Evolutionary conservation across 2,113 vertebrate species (phyloP).

Genomic region (Macaca mulatta): DNA sequence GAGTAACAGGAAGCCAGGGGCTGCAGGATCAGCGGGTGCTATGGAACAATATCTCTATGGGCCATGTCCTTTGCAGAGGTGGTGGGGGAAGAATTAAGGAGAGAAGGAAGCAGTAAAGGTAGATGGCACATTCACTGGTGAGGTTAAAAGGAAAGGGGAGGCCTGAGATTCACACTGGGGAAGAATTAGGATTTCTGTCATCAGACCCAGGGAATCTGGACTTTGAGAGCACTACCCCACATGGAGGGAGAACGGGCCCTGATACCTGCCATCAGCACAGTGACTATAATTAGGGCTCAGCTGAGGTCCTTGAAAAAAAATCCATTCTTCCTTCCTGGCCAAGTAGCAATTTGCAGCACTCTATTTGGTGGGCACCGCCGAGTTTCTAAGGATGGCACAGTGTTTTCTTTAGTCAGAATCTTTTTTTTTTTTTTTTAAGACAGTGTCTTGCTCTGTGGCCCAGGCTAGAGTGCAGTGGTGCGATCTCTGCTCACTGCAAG

Average conservation of each 20-base stretch:
- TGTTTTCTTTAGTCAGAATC: accelerated
- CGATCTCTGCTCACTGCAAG: too few relatives aligned
- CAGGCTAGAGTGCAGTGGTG: too few relatives aligned
- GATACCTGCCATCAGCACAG: neutral
- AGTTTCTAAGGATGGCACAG: accelerated
- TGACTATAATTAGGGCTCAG: neutral
- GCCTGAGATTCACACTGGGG: neutral
- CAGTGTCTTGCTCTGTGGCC: too few relatives aligned
- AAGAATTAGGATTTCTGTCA: neutral
- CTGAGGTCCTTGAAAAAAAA: neutral
- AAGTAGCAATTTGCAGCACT: accelerated
- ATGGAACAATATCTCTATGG: accelerated
- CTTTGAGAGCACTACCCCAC: neutral
- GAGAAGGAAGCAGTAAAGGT: neutral
- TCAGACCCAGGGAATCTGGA: neutral
- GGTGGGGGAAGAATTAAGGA: neutral
- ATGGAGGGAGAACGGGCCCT: neutral
- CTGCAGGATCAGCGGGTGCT: accelerated
- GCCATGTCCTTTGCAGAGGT: neutral
- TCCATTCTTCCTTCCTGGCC: neutral
- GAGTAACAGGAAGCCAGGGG: neutral
- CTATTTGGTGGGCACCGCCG: neutral
- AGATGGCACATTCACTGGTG: accelerated
- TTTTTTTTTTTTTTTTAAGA: too few relatives aligned
- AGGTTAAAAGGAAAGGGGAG: neutral